Evolutionary conservation across 2,888 invertebrate genomes (phyloP).

Genomic region (Leucophenga maculata): DNA sequence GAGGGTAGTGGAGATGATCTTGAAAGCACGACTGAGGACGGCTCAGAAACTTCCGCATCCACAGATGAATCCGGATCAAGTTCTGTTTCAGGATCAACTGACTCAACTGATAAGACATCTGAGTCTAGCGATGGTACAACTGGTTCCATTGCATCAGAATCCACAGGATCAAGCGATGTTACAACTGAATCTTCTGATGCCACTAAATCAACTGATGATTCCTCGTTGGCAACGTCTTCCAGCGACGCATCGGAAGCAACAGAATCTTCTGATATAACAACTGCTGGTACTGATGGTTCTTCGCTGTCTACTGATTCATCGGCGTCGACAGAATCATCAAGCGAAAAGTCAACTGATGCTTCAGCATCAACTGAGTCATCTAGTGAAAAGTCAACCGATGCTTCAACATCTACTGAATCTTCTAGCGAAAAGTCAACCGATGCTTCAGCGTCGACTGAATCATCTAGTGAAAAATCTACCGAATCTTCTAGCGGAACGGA

Average conservation of each 20-base stretch:
- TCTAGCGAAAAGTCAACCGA: too few relatives aligned
- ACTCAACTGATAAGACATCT: slow-evolving; percentile 25
- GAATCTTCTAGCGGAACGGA: slow-evolving; percentile 26
- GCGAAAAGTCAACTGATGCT: background rate
- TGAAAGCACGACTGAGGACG: slow-evolving; percentile 35
- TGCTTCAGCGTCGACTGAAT: slow-evolving; percentile 20
- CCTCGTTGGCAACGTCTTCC: slow-evolving; percentile 22
- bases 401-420: slow-evolving; percentile 21
- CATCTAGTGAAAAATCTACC: background rate
- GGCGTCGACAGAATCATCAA: slow-evolving; percentile 20
- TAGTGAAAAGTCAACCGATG: slow-evolving; percentile 11
- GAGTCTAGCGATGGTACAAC: slow-evolving; percentile 26
- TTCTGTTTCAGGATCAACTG: slow-evolving; percentile 21
- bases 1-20: slow-evolving; percentile 66
- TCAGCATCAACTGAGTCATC: slow-evolving; percentile 20
- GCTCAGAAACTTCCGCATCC: slow-evolving; percentile 33
- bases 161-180: slow-evolving; percentile 26
- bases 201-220: slow-evolving; percentile 46
- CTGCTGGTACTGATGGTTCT: slow-evolving; percentile 16
- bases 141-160: background rate
- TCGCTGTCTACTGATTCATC: slow-evolving; percentile 21
- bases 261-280: slow-evolving; percentile 27
- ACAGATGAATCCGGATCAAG: slow-evolving; percentile 38
- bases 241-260: slow-evolving; percentile 36
- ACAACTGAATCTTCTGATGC: slow-evolving; percentile 26